Evolutionary conservation across 2,888 invertebrate genomes (phyloP).

Genomic region (Drosophila prolongata): DNA sequence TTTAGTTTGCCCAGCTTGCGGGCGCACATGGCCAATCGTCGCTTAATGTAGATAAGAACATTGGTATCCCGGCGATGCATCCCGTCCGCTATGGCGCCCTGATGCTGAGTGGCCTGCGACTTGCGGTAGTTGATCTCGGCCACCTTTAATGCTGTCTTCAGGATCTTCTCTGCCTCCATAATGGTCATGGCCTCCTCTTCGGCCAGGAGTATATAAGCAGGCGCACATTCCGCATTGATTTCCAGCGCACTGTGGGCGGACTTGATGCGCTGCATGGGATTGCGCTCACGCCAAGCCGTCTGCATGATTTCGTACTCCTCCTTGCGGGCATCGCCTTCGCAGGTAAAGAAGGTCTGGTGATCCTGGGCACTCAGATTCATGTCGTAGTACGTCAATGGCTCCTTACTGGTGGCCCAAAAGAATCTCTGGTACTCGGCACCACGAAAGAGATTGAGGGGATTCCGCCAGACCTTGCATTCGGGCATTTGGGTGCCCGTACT

Average conservation of each 20-base stretch:
- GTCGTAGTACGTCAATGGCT: slow-evolving; percentile 98
- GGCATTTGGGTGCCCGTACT: slow-evolving; percentile 81
- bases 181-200: slow-evolving; percentile 98
- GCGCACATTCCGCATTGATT: slow-evolving; percentile 95
- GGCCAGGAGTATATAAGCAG: slow-evolving; percentile 96
- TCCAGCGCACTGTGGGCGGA: slow-evolving; percentile 95
- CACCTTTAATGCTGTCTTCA: slow-evolving; percentile 92
- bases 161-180: slow-evolving; percentile 92
- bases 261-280: slow-evolving; percentile 94
- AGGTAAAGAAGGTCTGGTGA: slow-evolving; percentile 98
- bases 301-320: slow-evolving; percentile 97
- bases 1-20: slow-evolving; percentile 96
- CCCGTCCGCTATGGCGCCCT: slow-evolving; percentile 90
- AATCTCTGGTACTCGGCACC: slow-evolving; percentile 99
- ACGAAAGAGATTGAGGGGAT: slow-evolving; percentile 96
- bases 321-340: slow-evolving; percentile 93
- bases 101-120: slow-evolving; percentile 92
- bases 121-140: slow-evolving; percentile 92
- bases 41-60: slow-evolving; percentile 96
- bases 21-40: slow-evolving; percentile 98
- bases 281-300: slow-evolving; percentile 97
- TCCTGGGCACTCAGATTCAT: slow-evolving; percentile 99
- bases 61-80: slow-evolving; percentile 95
- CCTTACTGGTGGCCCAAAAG: slow-evolving; percentile 95
- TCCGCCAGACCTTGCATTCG: slow-evolving; percentile 98